Percentiles rank a stretch among this genome's conserved stretches.
Conservation (phyloP, 2,113 vertebrate genomes). For the Mirounga angustirostris region DNA sequence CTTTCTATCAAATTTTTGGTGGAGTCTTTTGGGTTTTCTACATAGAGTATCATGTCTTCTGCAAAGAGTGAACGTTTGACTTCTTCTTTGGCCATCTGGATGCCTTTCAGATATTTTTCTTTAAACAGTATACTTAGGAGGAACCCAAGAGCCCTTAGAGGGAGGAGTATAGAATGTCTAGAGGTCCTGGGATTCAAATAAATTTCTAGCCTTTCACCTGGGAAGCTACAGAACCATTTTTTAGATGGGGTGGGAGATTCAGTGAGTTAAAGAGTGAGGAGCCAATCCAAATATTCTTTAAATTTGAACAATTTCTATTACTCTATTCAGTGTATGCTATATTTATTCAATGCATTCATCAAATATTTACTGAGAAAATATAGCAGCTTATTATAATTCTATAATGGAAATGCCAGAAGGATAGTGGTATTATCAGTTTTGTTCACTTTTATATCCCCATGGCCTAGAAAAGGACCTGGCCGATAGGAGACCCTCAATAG, state of each 20-base stretch:
- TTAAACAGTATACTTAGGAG: neutral
- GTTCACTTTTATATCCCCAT: slow-evolving; percentile 50
- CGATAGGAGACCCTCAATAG: neutral
- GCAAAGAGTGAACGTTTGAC: neutral
- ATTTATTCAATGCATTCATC: slow-evolving; percentile 39
- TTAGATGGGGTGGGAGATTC: neutral
- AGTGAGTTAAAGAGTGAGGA: neutral
- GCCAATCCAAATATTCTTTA: slow-evolving; percentile 32
- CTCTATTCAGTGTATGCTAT: neutral
- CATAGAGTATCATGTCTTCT: no score
- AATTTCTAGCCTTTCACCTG: neutral
- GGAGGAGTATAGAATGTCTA: neutral
- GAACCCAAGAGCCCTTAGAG: neutral
- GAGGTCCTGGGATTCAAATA: slow-evolving; percentile 6
- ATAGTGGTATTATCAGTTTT: slow-evolving; percentile 8
- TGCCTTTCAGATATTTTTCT: neutral
- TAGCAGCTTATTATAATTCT: slow-evolving; percentile 33
- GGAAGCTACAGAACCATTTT: neutral
- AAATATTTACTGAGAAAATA: slow-evolving; percentile 68
- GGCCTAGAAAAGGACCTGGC: slow-evolving; percentile 30
- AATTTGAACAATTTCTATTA: slow-evolving; percentile 16
- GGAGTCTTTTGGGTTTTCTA: no score
- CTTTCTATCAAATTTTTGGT: no score
- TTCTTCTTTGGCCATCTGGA: neutral
- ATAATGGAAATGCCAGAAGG: neutral